These are phyloP conservation scores for Habrosyne pyritoides DNA, from an alignment of 2,888 invertebrate genomes.

Conservation along the genomic window DNA sequence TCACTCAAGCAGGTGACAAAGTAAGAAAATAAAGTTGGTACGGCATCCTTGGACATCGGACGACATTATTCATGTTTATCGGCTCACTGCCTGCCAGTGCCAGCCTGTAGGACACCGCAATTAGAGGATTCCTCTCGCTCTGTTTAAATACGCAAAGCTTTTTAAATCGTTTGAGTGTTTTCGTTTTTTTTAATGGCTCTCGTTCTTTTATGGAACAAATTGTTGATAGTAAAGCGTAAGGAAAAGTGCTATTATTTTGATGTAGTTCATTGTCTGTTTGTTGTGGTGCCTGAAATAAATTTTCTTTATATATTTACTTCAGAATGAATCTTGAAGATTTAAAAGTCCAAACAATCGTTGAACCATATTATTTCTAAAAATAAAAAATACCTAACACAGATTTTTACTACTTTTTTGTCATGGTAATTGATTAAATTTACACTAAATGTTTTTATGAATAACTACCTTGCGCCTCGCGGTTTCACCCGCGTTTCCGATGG, in stretches of 20 bases:
- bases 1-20: conserved; percentile 70
- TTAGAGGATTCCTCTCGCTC: conserved; percentile 66
- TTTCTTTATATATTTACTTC: not conserved
- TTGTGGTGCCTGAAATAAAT: not conserved
- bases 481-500: too few species aligned
- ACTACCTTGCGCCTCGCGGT: too few species aligned
- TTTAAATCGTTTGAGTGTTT: conserved; percentile 35
- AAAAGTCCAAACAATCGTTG: not conserved
- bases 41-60: conserved; percentile 65
- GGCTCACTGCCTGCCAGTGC: conserved; percentile 42
- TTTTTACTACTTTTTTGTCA: too few species aligned
- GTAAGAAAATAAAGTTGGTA: conserved; percentile 69
- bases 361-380: conserved; percentile 16
- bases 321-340: not conserved
- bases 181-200: conserved; percentile 30
- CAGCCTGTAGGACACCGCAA: conserved; percentile 65
- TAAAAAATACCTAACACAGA: too few species aligned
- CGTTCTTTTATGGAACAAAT: conserved; percentile 28
- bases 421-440: too few species aligned
- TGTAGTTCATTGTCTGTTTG: conserved; percentile 10
- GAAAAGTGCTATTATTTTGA: conserved; percentile 17
- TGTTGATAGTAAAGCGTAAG: conserved; percentile 11
- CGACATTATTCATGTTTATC: conserved; percentile 82
- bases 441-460: too few species aligned
- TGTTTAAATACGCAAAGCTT: conserved; percentile 51